phyloP scores from a whole-genome alignment of 2,888 invertebrate genomes.

The Synergus laeviventris region DNA sequence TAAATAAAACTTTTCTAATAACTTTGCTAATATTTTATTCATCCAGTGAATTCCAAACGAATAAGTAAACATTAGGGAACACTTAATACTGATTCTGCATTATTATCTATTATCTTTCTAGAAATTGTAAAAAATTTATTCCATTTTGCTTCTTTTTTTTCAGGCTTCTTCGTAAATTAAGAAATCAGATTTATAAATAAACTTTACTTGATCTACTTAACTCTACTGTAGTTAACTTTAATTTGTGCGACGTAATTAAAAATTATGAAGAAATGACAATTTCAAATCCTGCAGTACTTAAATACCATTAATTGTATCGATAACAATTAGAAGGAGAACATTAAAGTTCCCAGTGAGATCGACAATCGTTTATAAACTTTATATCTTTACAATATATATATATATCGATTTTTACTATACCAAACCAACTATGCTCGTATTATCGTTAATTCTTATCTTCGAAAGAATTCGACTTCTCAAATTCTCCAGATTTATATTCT shows the following conservation, averaged over 20 bases:
- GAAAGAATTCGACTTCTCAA: background rate
- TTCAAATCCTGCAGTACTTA: background rate
- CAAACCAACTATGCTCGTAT: conserved; percentile 8
- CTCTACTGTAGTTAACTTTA: background rate
- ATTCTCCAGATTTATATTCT: background rate
- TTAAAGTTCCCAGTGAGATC: conserved; percentile 14
- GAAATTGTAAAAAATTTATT: conserved; percentile 31
- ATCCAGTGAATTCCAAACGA: background rate
- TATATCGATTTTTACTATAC: conserved; percentile 34
- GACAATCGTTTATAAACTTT: conserved; percentile 33
- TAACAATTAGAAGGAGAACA: conserved; percentile 3
- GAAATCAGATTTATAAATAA: background rate
- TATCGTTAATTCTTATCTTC: conserved; percentile 1
- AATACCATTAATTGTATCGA: background rate
- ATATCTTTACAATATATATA: conserved; percentile 42
- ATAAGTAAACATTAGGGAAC: conserved; percentile 23
- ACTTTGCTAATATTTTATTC: conserved; percentile 18
- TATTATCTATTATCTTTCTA: conserved; percentile 17
- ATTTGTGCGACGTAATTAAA: background rate
- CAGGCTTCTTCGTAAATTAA: background rate
- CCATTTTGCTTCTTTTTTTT: background rate
- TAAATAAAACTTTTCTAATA: conserved; percentile 16
- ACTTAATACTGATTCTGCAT: conserved; percentile 36
- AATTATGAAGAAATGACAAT: background rate
- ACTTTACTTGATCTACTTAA: background rate